These are phyloP conservation scores for Cossypha niveicapilla DNA, from an alignment of 2,797 vertebrate genomes.

Conservation along the genomic window DNA sequence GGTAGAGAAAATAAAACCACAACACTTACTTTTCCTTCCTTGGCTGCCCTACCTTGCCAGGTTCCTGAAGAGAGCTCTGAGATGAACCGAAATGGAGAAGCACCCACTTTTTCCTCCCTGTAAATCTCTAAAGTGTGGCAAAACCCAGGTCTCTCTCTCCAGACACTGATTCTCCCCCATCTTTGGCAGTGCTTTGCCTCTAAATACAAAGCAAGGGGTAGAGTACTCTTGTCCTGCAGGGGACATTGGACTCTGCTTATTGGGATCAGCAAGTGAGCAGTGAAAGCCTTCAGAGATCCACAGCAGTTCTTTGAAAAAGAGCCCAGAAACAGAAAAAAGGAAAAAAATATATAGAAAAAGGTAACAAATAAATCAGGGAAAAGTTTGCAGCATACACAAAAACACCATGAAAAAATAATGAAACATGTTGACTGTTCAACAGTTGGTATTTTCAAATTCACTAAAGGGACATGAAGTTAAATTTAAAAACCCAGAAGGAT, in stretches of 20 bases:
- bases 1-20: not conserved
- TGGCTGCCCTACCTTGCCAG: not conserved
- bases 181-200: not conserved
- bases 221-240: not conserved
- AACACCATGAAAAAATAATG: not conserved
- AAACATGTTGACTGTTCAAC: not conserved
- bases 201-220: not conserved
- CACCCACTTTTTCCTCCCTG: not conserved
- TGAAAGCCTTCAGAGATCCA: not conserved
- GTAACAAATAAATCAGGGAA: not conserved
- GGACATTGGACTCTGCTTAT: rapidly evolving
- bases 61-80: not conserved
- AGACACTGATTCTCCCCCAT: not conserved
- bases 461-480: not conserved
- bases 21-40: not conserved
- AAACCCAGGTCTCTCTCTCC: not conserved
- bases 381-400: not conserved
- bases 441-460: not conserved
- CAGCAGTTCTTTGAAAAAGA: not conserved
- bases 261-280: rapidly evolving
- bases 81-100: not conserved
- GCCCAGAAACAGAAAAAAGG: not conserved
- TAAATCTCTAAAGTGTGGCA: not conserved
- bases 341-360: rapidly evolving
- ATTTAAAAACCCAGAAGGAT: not conserved